Evolutionary conservation across 1,140 invertebrate genomes (phyloP), one percentile per base, ranked within the genome.

Genomic region (Riptortus pedestris): DNA sequence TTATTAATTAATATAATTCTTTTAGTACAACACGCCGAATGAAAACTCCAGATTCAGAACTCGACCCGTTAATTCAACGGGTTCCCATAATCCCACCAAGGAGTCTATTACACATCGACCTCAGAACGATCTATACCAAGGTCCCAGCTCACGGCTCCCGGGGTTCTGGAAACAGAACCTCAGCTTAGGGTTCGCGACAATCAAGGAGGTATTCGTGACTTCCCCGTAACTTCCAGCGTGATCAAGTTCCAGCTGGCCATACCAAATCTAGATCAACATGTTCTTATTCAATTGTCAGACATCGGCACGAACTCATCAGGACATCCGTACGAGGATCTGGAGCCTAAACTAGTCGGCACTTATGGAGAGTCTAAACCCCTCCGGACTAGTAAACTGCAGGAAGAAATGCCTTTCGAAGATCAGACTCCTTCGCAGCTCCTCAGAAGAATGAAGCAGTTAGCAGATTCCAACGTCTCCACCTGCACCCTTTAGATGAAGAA

Each of bases 401-500:
- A 48, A 7, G 45, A 20, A 7, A 48, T 11, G 18, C 45, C 11
- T 4, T 18, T 18, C 11, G 45, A 18, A 5, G n/a, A 48, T 48
- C 11, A 48, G 45, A 48, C 4, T 11, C 45, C n/a, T 4, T 48
- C 45, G 11, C 7, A 48, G 18, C 45, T 48, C 45, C 18, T 48
- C 11, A 48, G 45, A 20, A 11, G 45, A n/a, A 48, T 48, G 45
- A 48, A 48, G 45, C 45, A 48, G 45, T 48, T 48, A 20, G 45
- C 45, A 11, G 45, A 14, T 38, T 38, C 31, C 31, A 38, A 38
- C 14, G 31, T 7, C 31, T 5, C 14, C 31, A 38, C 14, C 31
- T 7, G 31, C 14, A 7, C 31, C 14, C 31, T 38, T 14, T 38
- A 14, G 14, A 38, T 38, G 31, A 14, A 38, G 31, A 14, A 38